Percentiles rank a stretch among this genome's conserved stretches.
phyloP scores from a whole-genome alignment of 2,797 vertebrate genomes.

The Danio tinwini region DNA sequence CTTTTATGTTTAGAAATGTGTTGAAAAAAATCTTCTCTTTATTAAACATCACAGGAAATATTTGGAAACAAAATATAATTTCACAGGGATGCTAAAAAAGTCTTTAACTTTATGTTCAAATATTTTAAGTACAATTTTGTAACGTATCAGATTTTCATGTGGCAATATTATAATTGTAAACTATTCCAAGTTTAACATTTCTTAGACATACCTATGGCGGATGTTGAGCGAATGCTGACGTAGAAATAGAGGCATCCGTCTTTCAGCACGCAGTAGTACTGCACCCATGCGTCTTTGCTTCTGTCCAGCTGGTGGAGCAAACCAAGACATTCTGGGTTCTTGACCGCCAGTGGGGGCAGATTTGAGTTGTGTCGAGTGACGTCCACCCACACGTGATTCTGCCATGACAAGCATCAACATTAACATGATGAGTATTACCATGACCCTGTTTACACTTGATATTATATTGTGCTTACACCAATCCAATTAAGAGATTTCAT shows the following conservation, averaged over 20 bases:
- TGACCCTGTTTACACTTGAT: not conserved
- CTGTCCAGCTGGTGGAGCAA: conserved; percentile 86
- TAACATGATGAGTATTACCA: not conserved
- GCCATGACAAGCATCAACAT: conserved; percentile 3
- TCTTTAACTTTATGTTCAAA: too few relatives aligned
- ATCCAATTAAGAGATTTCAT: not conserved
- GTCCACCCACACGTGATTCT: conserved; percentile 93
- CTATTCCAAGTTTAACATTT: not conserved
- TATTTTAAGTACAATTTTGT: too few relatives aligned
- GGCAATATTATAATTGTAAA: not conserved
- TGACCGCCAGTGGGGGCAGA: conserved; percentile 91
- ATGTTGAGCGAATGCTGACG: conserved; percentile 85
- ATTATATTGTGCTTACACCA: not conserved
- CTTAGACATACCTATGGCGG: conserved; percentile 80
- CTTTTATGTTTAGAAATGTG: too few relatives aligned
- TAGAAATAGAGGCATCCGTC: conserved; percentile 91
- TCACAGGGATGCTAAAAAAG: too few relatives aligned
- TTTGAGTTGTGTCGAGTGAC: conserved; percentile 88
- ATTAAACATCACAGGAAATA: too few relatives aligned
- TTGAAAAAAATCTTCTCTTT: too few relatives aligned
- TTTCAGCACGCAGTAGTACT: conserved; percentile 90
- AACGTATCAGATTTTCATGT: too few relatives aligned
- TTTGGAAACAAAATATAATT: too few relatives aligned
- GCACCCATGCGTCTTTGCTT: conserved; percentile 81
- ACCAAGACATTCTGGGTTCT: conserved; percentile 89